These are phyloP conservation scores for Zelleria hepariella DNA, from an alignment of 2,888 invertebrate genomes.

Conservation along the genomic window DNA sequence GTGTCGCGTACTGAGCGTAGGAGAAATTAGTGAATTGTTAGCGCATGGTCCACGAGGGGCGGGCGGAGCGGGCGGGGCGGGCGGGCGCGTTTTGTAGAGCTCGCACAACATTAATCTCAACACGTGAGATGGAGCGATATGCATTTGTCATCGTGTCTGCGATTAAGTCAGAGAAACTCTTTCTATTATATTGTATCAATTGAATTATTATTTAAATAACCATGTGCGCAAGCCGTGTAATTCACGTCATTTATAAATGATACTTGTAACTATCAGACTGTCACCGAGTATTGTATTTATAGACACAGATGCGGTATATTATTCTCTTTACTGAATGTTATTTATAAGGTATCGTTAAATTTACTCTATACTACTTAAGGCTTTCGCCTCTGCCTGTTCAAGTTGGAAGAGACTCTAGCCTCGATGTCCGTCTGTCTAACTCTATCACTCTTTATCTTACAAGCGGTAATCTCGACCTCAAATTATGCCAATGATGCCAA, in stretches of 20 bases:
- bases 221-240: conserved; percentile 23
- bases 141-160: conserved; percentile 66
- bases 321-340: background rate
- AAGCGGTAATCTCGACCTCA: too few relatives aligned
- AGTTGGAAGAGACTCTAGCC: too few relatives aligned
- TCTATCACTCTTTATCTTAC: too few relatives aligned
- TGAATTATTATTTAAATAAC: conserved; percentile 51
- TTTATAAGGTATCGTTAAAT: background rate
- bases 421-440: too few relatives aligned
- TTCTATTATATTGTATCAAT: conserved; percentile 62
- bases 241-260: conserved; percentile 5
- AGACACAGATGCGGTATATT: background rate
- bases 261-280: conserved; percentile 3
- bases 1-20: background rate
- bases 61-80: conserved; percentile 16
- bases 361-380: too few relatives aligned
- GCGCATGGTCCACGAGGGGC: background rate
- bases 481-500: too few relatives aligned
- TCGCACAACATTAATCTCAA: conserved; percentile 60
- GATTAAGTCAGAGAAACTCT: conserved; percentile 61
- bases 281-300: background rate
- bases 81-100: conserved; percentile 61
- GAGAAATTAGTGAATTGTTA: background rate
- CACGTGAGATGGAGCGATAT: conserved; percentile 65
- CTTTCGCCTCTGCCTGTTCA: too few relatives aligned